Evolutionary conservation across 2,113 vertebrate species (phyloP).

Genomic region (Bubalus kerabau): DNA sequence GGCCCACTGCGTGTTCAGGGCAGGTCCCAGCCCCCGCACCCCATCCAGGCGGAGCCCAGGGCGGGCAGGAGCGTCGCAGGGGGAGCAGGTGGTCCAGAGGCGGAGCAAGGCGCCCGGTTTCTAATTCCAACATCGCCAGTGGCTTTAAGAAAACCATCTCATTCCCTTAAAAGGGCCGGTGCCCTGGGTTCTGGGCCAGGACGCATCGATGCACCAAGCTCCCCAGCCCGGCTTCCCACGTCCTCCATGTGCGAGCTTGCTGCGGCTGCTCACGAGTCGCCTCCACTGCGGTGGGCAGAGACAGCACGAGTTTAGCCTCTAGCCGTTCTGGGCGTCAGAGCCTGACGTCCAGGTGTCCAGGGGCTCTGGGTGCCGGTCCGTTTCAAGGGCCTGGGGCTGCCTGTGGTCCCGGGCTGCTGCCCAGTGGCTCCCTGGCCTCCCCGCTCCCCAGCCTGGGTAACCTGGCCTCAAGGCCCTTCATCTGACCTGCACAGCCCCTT

Average conservation of each 20-base stretch:
- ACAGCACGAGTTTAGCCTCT: background rate
- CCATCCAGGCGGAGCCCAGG: background rate
- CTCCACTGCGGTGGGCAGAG: fast-evolving
- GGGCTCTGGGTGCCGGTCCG: background rate
- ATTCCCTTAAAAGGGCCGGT: fast-evolving
- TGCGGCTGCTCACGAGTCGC: fast-evolving
- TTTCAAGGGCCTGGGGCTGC: background rate
- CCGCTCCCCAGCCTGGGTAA: background rate
- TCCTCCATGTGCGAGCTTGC: background rate
- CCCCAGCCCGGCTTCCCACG: fast-evolving
- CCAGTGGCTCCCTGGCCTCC: background rate
- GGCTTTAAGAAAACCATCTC: background rate
- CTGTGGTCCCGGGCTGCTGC: fast-evolving
- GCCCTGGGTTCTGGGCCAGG: background rate
- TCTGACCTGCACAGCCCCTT: background rate
- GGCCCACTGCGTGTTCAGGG: too few relatives aligned
- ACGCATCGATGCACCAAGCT: fast-evolving
- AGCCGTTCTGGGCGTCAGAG: fast-evolving
- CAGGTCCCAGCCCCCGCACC: background rate
- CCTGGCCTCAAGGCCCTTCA: too few relatives aligned
- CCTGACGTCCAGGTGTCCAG: background rate
- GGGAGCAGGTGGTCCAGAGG: fast-evolving
- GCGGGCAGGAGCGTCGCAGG: fast-evolving
- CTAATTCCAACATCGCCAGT: fast-evolving
- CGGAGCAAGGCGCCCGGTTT: background rate